These are phyloP conservation scores for Setophaga kirtlandii DNA, from an alignment of 2,113 vertebrate species.

Conservation along the genomic window DNA sequence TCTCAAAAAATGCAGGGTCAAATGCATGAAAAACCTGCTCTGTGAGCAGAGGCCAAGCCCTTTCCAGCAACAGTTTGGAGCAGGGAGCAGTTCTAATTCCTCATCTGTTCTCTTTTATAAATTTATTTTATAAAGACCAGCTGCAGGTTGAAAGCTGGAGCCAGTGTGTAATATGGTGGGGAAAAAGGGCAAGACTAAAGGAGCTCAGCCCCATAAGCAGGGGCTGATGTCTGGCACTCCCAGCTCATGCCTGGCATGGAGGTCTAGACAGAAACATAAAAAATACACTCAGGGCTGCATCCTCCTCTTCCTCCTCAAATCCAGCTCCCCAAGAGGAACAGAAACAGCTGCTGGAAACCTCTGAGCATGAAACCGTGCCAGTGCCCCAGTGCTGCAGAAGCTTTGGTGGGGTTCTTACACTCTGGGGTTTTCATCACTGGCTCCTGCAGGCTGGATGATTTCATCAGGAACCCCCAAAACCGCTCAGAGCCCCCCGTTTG, in stretches of 20 bases:
- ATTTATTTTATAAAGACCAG: background rate
- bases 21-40: background rate
- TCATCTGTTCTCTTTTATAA: accelerated
- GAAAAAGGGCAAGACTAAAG: background rate
- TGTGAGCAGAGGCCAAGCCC: background rate
- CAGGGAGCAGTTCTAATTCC: background rate
- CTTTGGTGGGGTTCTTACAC: accelerated
- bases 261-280: background rate
- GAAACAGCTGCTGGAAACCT: background rate
- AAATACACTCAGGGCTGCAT: background rate
- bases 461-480: accelerated
- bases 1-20: background rate
- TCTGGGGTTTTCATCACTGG: background rate
- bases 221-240: background rate
- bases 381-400: background rate
- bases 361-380: accelerated
- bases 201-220: background rate
- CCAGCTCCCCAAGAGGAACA: background rate
- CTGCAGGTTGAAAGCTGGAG: background rate
- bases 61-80: background rate
- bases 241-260: accelerated
- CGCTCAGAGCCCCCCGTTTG: background rate
- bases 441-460: background rate
- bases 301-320: background rate
- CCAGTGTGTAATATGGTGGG: background rate